phyloP scores from a whole-genome alignment of 2,888 invertebrate genomes.

The Eupithecia pulchellata region DNA sequence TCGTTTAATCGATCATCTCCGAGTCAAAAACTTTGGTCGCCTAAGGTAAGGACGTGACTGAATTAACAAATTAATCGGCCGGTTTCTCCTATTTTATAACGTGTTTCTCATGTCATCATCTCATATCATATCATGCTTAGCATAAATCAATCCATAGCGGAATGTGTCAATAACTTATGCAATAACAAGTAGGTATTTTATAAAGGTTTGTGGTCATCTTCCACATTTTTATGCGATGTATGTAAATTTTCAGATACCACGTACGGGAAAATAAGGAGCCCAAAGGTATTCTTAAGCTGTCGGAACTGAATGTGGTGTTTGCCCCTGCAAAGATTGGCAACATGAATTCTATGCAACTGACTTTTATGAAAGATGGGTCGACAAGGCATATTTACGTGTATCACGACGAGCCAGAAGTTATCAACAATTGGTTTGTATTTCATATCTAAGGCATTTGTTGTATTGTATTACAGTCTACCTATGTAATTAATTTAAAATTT shows the following conservation, averaged over 20 bases:
- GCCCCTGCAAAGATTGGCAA: slow-evolving; percentile 92
- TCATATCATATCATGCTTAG: slow-evolving; percentile 34
- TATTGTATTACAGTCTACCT: not conserved
- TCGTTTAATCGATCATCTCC: slow-evolving; percentile 78
- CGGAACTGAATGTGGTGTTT: slow-evolving; percentile 93
- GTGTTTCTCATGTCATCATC: slow-evolving; percentile 23
- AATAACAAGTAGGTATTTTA: slow-evolving; percentile 9
- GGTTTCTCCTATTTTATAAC: slow-evolving; percentile 17
- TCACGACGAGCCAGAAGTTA: slow-evolving; percentile 93
- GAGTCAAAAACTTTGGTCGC: slow-evolving; percentile 81
- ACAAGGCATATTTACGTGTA: slow-evolving; percentile 95
- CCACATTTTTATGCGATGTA: not conserved
- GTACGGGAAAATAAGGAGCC: slow-evolving; percentile 91
- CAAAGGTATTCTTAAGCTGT: slow-evolving; percentile 92
- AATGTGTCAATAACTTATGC: slow-evolving; percentile 17
- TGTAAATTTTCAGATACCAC: slow-evolving; percentile 81
- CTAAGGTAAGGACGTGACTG: slow-evolving; percentile 74
- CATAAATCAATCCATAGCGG: slow-evolving; percentile 20
- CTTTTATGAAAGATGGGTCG: slow-evolving; percentile 93
- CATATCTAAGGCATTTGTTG: not conserved
- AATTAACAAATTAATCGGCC: slow-evolving; percentile 34
- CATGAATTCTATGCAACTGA: slow-evolving; percentile 93
- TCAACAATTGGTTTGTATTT: slow-evolving; percentile 89
- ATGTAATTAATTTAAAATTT: not conserved
- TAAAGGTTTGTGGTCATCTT: not conserved